phyloP scores from a whole-genome alignment of 2,113 vertebrate species.

The Tragelaphus scriptus region DNA sequence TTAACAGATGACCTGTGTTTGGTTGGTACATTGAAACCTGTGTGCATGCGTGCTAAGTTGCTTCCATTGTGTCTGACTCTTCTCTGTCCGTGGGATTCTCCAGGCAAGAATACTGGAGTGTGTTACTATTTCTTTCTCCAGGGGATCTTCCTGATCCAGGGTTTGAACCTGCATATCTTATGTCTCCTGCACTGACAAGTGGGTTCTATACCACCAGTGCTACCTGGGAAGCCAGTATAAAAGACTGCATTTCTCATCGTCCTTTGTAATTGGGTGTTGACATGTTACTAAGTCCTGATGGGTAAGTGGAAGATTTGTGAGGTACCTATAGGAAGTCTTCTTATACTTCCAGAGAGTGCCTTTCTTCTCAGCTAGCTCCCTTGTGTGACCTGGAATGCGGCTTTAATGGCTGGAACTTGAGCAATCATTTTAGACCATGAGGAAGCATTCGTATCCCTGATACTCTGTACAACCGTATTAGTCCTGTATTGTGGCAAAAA shows the following conservation, averaged over 20 bases:
- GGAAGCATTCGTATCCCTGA: neutral
- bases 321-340: neutral
- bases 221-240: neutral
- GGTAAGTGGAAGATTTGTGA: neutral
- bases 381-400: neutral
- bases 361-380: neutral
- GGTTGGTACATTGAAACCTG: neutral
- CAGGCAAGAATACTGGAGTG: neutral
- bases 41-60: accelerated
- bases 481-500: neutral
- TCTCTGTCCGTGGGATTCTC: neutral
- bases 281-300: accelerated
- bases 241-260: neutral
- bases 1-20: neutral
- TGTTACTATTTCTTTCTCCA: neutral
- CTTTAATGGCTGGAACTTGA: neutral
- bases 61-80: neutral
- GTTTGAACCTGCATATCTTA: neutral
- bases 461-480: accelerated
- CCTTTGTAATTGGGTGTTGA: neutral
- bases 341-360: neutral
- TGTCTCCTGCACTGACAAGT: neutral
- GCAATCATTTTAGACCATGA: neutral
- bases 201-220: neutral
- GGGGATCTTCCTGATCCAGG: neutral